Conservation (phyloP, 2,797 vertebrate species). For the Denticeps clupeoides region DNA sequence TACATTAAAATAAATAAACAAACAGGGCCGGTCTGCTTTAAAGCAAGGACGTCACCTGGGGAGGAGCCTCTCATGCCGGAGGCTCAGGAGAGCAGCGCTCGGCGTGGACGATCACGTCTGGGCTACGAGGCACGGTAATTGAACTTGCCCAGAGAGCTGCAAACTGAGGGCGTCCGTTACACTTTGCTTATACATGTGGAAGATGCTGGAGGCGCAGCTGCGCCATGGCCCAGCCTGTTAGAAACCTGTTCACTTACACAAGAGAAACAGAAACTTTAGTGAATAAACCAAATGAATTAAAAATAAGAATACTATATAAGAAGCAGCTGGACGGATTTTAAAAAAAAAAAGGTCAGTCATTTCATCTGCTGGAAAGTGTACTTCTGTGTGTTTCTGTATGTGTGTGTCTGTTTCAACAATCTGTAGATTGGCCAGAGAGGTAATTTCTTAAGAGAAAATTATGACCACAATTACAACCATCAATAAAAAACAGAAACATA, state of each 20-base stretch:
- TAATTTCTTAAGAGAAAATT: too few relatives aligned
- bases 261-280: neutral
- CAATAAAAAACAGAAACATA: too few relatives aligned
- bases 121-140: slow-evolving; percentile 39
- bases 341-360: slow-evolving; percentile 50
- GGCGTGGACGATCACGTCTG: slow-evolving; percentile 41
- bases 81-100: slow-evolving; percentile 12
- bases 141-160: slow-evolving; percentile 36
- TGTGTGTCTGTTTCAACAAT: slow-evolving; percentile 1
- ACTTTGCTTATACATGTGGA: slow-evolving; percentile 44
- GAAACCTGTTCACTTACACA: slow-evolving; percentile 34
- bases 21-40: slow-evolving; percentile 20
- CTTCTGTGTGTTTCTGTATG: slow-evolving; percentile 12
- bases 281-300: neutral
- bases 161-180: slow-evolving; percentile 40
- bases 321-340: slow-evolving; percentile 45
- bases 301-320: slow-evolving; percentile 8
- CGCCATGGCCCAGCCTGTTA: slow-evolving; percentile 23
- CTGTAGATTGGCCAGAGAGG: too few relatives aligned
- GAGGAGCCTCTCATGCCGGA: slow-evolving; percentile 12
- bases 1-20: neutral
- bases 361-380: slow-evolving; percentile 39
- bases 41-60: slow-evolving; percentile 16
- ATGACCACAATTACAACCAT: too few relatives aligned
- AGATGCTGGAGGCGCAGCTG: slow-evolving; percentile 36